Conservation (phyloP, 2,113 vertebrate genomes). For the Cettia cetti region DNA sequence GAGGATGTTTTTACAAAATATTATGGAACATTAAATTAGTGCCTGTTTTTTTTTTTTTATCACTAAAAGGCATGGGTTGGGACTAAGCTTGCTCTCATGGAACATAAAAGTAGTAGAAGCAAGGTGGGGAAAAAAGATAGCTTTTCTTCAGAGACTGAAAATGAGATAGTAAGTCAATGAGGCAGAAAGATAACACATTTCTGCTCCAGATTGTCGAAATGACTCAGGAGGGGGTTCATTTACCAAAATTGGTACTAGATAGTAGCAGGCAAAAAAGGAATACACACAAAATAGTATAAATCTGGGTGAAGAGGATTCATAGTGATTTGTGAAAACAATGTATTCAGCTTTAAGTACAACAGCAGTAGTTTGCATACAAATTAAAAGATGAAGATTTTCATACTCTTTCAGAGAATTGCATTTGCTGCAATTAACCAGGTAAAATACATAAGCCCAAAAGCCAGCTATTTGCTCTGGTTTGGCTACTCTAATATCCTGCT, state of each 20-base stretch:
- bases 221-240: slow-evolving; percentile 19
- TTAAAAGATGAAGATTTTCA: neutral
- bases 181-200: slow-evolving; percentile 58
- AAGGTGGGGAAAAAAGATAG: slow-evolving; percentile 24
- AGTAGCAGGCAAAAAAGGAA: neutral
- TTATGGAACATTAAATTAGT: slow-evolving; percentile 38
- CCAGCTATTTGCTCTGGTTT: neutral
- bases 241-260: slow-evolving; percentile 21
- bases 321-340: neutral
- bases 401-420: neutral
- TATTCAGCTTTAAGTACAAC: neutral
- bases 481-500: neutral
- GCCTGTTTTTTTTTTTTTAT: neutral
- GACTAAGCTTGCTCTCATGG: slow-evolving; percentile 25
- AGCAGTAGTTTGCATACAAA: neutral
- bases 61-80: neutral
- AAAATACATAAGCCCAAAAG: neutral
- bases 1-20: slow-evolving; percentile 32
- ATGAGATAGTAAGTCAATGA: slow-evolving; percentile 52
- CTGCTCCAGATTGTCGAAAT: slow-evolving; percentile 29
- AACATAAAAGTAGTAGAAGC: slow-evolving; percentile 43
- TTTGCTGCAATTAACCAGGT: neutral
- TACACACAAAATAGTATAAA: neutral
- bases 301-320: neutral
- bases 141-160: slow-evolving; percentile 43